Percentiles rank a stretch among this genome's conserved stretches.
Conservation (phyloP, 2,113 vertebrate genomes). For the Spea multiplicata region DNA sequence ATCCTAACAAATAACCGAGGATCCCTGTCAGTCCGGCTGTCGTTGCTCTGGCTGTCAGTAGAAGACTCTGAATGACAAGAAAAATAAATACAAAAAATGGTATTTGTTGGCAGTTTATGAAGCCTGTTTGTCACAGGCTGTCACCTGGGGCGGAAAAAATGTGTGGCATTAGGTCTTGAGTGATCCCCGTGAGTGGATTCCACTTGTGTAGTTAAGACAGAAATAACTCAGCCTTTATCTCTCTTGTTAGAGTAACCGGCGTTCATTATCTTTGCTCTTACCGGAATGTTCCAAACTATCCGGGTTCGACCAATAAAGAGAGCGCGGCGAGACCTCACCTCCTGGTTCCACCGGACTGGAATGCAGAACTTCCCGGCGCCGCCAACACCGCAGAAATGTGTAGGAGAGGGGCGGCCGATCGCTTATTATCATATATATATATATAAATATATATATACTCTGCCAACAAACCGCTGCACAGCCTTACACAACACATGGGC, state of each 20-base stretch:
- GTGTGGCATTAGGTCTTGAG: background rate
- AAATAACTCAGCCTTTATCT: conserved; percentile 1
- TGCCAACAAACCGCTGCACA: too few relatives aligned
- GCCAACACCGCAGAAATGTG: background rate
- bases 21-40: too few relatives aligned
- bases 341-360: background rate
- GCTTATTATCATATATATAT: too few relatives aligned
- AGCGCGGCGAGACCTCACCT: background rate
- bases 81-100: background rate
- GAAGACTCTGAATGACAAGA: background rate
- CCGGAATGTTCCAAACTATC: conserved; percentile 10
- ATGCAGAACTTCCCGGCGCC: background rate
- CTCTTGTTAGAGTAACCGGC: background rate
- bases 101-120: background rate
- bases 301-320: background rate
- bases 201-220: background rate
- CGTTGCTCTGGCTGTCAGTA: background rate
- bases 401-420: background rate
- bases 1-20: too few relatives aligned
- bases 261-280: background rate
- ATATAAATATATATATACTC: too few relatives aligned
- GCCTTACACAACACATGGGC: too few relatives aligned
- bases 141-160: background rate
- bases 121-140: background rate
- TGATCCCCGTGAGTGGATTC: conserved; percentile 12